phyloP scores from a whole-genome alignment of 1,140 invertebrate genomes.

The Kradibia gibbosae region DNA sequence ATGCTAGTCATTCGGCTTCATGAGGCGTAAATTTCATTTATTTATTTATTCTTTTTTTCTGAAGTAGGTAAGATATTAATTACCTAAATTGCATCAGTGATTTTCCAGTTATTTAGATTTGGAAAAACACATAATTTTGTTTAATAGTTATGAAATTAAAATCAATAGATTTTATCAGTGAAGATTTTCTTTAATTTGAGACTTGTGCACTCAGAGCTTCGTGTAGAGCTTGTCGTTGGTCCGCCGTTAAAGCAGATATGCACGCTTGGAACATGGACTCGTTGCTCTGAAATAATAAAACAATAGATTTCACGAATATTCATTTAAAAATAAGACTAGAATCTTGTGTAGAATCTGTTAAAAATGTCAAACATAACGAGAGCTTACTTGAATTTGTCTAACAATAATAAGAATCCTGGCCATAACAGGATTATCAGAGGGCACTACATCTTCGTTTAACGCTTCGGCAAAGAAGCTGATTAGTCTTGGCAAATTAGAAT shows the following conservation, averaged over 20 bases:
- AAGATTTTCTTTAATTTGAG: conserved; percentile 55
- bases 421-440: conserved; percentile 77
- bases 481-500: conserved; percentile 90
- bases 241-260: conserved; percentile 80
- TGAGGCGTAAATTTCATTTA: conserved; percentile 42
- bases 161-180: conserved; percentile 54
- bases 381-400: conserved; percentile 81
- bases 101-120: conserved; percentile 55
- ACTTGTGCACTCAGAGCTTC: conserved; percentile 74
- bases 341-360: not conserved
- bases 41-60: conserved; percentile 35
- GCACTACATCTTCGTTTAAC: conserved; percentile 86
- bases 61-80: conserved; percentile 54
- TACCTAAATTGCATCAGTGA: conserved; percentile 64
- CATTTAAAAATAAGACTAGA: not conserved
- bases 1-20: conserved; percentile 45
- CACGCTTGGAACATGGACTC: conserved; percentile 88
- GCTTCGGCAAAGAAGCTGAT: conserved; percentile 92
- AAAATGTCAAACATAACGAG: not conserved
- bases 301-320: no score
- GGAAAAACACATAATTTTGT: conserved; percentile 56
- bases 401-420: conserved; percentile 82
- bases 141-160: conserved; percentile 56
- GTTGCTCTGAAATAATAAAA: conserved; percentile 78
- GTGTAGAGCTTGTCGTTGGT: conserved; percentile 88